Conservation (phyloP, 2,888 invertebrate genomes). For the Piscicola geometra region DNA sequence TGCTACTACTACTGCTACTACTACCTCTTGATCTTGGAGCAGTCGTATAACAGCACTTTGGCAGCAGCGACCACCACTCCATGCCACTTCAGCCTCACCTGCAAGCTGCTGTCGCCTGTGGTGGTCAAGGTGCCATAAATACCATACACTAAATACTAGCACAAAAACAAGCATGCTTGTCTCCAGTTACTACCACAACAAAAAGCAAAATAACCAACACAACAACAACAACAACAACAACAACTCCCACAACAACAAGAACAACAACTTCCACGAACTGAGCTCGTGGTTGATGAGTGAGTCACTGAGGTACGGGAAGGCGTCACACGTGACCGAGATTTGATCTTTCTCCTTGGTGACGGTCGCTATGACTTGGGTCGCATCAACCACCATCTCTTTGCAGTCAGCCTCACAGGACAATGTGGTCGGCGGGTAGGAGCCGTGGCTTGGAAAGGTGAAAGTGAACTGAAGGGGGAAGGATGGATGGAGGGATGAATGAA, state of each 20-base stretch:
- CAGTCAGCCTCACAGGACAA: neutral
- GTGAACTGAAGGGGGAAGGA: neutral
- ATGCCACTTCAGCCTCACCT: neutral
- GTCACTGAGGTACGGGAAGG: neutral
- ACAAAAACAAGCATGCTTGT: too few relatives aligned
- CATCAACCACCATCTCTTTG: neutral
- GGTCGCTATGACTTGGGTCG: neutral
- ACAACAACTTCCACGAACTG: neutral
- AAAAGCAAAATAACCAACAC: too few relatives aligned
- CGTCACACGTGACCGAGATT: neutral
- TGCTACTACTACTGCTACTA: too few relatives aligned
- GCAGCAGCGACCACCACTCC: neutral
- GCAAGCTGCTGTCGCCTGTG: slow-evolving; percentile 3
- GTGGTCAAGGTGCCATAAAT: too few relatives aligned
- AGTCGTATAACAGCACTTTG: neutral
- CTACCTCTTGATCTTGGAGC: neutral
- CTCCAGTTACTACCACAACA: too few relatives aligned
- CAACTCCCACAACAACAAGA: too few relatives aligned
- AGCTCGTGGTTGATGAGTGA: neutral
- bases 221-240: neutral
- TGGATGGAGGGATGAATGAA: too few relatives aligned
- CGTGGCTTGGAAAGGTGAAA: neutral
- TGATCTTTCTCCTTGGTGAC: neutral
- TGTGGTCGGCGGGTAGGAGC: neutral
- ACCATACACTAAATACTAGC: neutral